Evolutionary conservation across 2,113 vertebrate genomes (phyloP), one percentile per base, ranked within the genome.

Genomic region (Oryzias celebensis): DNA sequence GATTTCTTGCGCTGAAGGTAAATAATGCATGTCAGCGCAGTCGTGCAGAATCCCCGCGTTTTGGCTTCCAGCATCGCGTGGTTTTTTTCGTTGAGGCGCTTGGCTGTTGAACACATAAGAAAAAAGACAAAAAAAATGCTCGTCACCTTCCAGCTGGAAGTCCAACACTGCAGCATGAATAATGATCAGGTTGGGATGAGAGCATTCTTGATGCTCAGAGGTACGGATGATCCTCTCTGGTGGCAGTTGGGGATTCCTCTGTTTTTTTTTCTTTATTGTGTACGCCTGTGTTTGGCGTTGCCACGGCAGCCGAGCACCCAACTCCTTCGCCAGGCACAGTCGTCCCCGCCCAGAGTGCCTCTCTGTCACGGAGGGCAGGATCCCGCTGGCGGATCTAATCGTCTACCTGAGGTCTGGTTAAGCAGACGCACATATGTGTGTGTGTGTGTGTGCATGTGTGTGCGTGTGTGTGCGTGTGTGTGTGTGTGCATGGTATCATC

Each of bases 261-360:
- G 5, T 28, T 28, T 28, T 10, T 28, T 28, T 28, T 28, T 65
- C 71, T 72, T 72, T 51, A 64, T 67, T 81, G 81, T 90, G 87
- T 90, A 79, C 86, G 80, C 69, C 20, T 47, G 64, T 90, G 88
- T 87, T 85, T 81, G 58, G 67, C 41, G 84, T 90, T 78, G 87
- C 60, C 81, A 22, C 49, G 70, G 85, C 73, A 81, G 86, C 82
- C 0, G 22, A 48, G 10, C 63, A 47, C 62, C 59, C 36, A 5
- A 43, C 78, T 62, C 73, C 73, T 18, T 72, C 75, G n/a, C 23
- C 43, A 76, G 52, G 53, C 76, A 44, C 17, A 16, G 22, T 12
- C 57, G 15, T 68, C 79, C 71, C 67, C 82, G 28, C 82, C 85
- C 68, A 45, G 61, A 64, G 62, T 16, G 3, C 62, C 26, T 71